These are phyloP conservation scores for Phragmatobia fuliginosa DNA, from an alignment of 2,888 invertebrate species.

Conservation along the genomic window DNA sequence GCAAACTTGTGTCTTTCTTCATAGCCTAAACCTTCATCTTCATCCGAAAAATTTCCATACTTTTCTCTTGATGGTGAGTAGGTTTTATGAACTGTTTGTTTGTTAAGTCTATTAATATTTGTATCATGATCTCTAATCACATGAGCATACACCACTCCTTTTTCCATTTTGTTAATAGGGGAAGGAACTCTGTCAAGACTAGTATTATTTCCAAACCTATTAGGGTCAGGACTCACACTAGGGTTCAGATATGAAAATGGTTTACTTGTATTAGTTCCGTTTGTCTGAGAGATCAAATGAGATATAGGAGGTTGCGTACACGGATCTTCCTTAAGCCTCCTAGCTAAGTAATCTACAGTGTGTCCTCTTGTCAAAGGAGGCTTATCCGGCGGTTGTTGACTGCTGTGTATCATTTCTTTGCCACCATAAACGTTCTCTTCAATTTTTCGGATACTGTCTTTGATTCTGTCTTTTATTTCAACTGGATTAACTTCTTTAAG, in stretches of 20 bases:
- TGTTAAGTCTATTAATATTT: slow-evolving; percentile 60
- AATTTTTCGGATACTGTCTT: slow-evolving; percentile 82
- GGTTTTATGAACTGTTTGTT: slow-evolving; percentile 85
- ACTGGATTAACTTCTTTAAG: slow-evolving; percentile 62
- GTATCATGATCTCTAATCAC: slow-evolving; percentile 86
- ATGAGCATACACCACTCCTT: slow-evolving; percentile 92
- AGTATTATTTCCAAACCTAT: slow-evolving; percentile 74
- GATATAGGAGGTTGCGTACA: slow-evolving; percentile 89
- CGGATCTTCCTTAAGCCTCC: slow-evolving; percentile 90
- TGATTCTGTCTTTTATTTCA: slow-evolving; percentile 82
- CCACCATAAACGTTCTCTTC: slow-evolving; percentile 82
- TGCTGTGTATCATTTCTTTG: slow-evolving; percentile 90
- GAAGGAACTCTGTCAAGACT: slow-evolving; percentile 82
- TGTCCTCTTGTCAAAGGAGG: slow-evolving; percentile 90
- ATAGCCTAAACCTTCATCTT: slow-evolving; percentile 93
- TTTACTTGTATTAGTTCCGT: slow-evolving; percentile 90
- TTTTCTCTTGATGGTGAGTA: slow-evolving; percentile 80
- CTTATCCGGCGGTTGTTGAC: slow-evolving; percentile 90
- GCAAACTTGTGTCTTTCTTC: slow-evolving; percentile 86
- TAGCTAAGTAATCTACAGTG: slow-evolving; percentile 92
- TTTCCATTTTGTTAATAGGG: slow-evolving; percentile 82
- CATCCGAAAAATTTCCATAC: slow-evolving; percentile 89
- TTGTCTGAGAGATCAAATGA: slow-evolving; percentile 87
- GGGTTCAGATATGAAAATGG: slow-evolving; percentile 93
- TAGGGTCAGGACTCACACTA: slow-evolving; percentile 84